Evolutionary conservation across 1,140 invertebrate genomes (phyloP).

Genomic region (Lepidurus couesii): DNA sequence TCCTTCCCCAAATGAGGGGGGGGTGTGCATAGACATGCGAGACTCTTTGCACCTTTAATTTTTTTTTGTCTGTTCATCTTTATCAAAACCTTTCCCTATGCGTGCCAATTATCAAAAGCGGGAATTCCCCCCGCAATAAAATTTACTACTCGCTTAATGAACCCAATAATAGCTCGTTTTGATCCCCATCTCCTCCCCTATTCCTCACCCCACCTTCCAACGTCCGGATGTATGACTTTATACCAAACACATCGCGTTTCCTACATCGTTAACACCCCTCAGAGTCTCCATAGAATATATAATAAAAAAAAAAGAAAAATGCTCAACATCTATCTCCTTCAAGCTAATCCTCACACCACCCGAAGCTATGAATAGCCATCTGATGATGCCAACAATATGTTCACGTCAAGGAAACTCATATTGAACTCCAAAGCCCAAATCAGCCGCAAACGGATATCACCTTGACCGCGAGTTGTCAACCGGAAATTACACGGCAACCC

Average conservation of each 20-base stretch:
- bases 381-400: neutral
- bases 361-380: neutral
- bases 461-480: slow-evolving; percentile 1
- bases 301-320: no score
- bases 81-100: no score
- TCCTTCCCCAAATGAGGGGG: neutral
- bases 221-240: neutral
- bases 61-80: neutral
- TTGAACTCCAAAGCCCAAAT: neutral
- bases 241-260: neutral
- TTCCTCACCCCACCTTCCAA: neutral
- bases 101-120: neutral
- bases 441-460: neutral
- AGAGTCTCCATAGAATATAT: no score
- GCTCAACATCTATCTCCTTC: neutral
- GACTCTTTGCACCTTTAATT: neutral
- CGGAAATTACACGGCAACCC: neutral
- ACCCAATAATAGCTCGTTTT: slow-evolving; percentile 16
- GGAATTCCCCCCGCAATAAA: neutral
- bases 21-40: neutral
- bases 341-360: neutral
- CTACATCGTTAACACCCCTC: neutral
- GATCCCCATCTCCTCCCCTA: neutral
- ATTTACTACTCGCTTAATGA: slow-evolving; percentile 16
- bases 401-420: neutral